Conservation (phyloP, 2,797 vertebrate species). For the Sebastes kiyomatsui region DNA sequence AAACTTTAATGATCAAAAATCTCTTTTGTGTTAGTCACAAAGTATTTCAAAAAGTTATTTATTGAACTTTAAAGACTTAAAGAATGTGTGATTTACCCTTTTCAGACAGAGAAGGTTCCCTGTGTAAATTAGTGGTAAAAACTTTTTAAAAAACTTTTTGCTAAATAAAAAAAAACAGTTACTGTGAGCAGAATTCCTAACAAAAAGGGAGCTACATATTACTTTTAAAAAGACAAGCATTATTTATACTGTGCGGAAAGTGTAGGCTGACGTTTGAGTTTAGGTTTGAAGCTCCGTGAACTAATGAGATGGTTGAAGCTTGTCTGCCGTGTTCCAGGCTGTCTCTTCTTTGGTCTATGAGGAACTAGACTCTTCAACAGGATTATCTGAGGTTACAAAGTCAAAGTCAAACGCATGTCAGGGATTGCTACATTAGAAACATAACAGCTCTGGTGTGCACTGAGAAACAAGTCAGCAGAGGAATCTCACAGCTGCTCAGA, state of each 20-base stretch:
- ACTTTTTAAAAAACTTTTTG: background rate
- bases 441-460: background rate
- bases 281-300: conserved; percentile 3
- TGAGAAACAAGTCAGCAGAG: background rate
- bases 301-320: conserved; percentile 30
- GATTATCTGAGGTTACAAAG: conserved; percentile 14
- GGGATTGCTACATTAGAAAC: background rate
- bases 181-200: background rate
- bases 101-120: background rate
- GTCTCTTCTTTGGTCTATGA: background rate
- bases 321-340: background rate
- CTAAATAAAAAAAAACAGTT: background rate
- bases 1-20: background rate
- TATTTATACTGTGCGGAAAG: conserved; percentile 20
- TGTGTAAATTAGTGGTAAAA: background rate
- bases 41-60: background rate
- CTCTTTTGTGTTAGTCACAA: background rate
- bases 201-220: background rate
- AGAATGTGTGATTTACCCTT: background rate
- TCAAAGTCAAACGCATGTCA: background rate
- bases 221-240: background rate
- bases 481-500: background rate
- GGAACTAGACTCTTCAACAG: background rate
- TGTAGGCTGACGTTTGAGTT: background rate
- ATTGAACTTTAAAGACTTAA: background rate